phyloP scores from a whole-genome alignment of 2,113 vertebrate genomes.

The Lepidothrix coronata region DNA sequence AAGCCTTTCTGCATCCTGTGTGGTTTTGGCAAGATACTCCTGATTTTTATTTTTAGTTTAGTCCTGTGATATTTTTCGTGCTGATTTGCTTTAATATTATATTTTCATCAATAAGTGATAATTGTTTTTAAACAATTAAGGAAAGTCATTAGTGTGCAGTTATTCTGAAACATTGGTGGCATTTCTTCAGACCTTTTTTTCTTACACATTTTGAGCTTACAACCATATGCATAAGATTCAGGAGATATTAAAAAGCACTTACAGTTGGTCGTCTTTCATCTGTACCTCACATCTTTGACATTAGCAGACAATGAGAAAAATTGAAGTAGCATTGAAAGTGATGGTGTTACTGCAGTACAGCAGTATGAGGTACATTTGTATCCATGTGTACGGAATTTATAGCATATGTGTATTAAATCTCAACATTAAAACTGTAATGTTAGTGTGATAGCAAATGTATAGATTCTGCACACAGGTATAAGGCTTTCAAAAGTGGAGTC shows the following conservation, averaged over 20 bases:
- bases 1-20: background rate
- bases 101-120: background rate
- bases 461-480: background rate
- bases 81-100: background rate
- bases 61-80: background rate
- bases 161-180: background rate
- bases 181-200: background rate
- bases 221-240: background rate
- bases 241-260: background rate
- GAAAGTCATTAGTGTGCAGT: background rate
- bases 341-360: background rate
- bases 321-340: background rate
- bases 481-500: background rate
- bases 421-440: background rate
- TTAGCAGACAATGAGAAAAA: background rate
- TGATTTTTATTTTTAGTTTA: background rate
- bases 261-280: background rate
- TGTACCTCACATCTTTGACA: background rate
- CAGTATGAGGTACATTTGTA: background rate
- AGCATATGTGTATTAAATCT: background rate
- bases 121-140: background rate
- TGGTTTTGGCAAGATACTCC: background rate
- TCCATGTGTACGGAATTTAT: background rate
- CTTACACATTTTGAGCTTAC: background rate
- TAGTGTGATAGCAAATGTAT: background rate